phyloP scores from a whole-genome alignment of 2,113 vertebrate genomes.

The Muscicapa adusta region DNA sequence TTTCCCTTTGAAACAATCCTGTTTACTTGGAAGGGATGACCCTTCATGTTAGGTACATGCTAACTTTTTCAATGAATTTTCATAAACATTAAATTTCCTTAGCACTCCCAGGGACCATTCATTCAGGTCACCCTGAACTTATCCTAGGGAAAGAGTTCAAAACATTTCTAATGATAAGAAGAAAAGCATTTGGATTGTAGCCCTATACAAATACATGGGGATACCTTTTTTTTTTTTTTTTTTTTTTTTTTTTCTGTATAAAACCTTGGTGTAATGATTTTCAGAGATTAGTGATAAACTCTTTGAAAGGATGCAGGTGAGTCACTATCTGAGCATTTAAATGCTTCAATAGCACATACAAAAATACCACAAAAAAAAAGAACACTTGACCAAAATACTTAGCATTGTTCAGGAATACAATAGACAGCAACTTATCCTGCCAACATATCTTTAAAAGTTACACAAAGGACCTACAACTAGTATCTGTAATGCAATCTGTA shows the following conservation, averaged over 20 bases:
- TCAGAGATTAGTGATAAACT: background rate
- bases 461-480: constrained; percentile 52
- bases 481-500: constrained; percentile 52
- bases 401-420: constrained; percentile 53
- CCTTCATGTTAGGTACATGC: background rate
- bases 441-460: constrained; percentile 33
- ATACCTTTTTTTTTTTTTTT: background rate
- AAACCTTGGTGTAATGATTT: background rate
- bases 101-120: background rate
- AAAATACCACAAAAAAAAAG: background rate
- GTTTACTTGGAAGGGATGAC: background rate
- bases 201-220: background rate
- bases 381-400: constrained; percentile 16
- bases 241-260: background rate
- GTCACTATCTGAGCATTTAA: background rate
- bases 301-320: background rate
- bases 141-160: background rate
- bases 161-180: background rate
- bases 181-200: background rate
- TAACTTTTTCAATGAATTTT: background rate
- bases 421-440: constrained; percentile 17
- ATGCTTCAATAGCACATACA: background rate
- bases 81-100: background rate
- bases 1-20: background rate
- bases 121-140: background rate